Evolutionary conservation across 2,797 vertebrate genomes (phyloP).

Genomic region (Poecilia velifera): DNA sequence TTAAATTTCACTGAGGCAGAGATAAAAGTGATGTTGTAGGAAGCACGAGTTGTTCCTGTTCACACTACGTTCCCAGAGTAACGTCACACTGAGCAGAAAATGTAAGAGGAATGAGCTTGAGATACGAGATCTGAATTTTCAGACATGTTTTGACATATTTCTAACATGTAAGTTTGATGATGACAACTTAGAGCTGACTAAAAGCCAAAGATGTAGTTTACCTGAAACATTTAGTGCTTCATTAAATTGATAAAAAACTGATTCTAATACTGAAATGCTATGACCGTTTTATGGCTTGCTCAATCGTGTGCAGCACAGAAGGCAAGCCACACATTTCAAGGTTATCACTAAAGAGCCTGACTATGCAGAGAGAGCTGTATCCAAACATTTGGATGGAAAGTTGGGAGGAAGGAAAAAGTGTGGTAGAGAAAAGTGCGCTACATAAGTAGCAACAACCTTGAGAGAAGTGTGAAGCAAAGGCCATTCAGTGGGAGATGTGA

Average conservation of each 20-base stretch:
- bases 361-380: background rate
- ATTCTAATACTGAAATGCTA: background rate
- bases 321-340: background rate
- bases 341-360: background rate
- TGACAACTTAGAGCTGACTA: background rate
- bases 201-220: background rate
- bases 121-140: background rate
- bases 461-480: background rate
- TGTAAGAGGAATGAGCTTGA: background rate
- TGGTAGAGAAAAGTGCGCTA: background rate
- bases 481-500: background rate
- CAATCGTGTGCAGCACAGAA: background rate
- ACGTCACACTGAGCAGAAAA: background rate
- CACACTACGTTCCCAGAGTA: background rate
- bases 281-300: background rate
- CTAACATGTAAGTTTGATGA: background rate
- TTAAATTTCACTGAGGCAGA: background rate
- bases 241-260: background rate
- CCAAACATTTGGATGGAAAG: background rate
- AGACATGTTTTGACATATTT: background rate
- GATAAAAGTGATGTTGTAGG: background rate
- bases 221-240: background rate
- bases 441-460: background rate
- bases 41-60: background rate
- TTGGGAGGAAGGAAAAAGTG: conserved; percentile 1